phyloP scores from a whole-genome alignment of 2,888 invertebrate species.

The Pollenia amentaria region DNA sequence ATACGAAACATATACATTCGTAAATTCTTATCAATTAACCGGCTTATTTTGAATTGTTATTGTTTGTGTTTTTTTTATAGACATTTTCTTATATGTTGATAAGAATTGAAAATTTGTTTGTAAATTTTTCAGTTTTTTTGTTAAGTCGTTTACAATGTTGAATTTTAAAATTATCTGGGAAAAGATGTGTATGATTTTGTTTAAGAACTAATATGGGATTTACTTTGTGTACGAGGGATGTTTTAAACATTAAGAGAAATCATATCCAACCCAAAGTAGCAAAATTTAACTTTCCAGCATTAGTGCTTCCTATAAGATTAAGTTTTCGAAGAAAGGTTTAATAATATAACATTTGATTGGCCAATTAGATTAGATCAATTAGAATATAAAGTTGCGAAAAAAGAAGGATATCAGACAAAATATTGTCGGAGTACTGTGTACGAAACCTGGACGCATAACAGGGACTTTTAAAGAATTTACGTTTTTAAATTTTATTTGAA shows the following conservation, averaged over 20 bases:
- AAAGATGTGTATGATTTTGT: background rate
- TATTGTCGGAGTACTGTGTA: too few species aligned
- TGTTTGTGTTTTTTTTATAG: slow-evolving; percentile 23
- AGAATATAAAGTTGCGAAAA: too few species aligned
- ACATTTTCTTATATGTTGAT: slow-evolving; percentile 17
- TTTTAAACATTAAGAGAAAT: background rate
- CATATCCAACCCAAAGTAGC: too few species aligned
- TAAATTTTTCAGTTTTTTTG: background rate
- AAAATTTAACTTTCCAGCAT: too few species aligned
- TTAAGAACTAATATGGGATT: background rate
- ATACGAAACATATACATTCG: background rate
- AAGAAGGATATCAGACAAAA: too few species aligned
- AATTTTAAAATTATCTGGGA: slow-evolving; percentile 12
- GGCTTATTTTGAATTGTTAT: slow-evolving; percentile 51
- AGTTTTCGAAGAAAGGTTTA: too few species aligned
- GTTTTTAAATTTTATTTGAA: background rate
- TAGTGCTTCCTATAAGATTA: too few species aligned
- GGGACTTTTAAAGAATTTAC: too few species aligned
- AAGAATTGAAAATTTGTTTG: slow-evolving; percentile 45
- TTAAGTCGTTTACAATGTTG: background rate
- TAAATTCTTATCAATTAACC: slow-evolving; percentile 67
- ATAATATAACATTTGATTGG: too few species aligned
- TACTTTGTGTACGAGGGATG: background rate
- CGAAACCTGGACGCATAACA: too few species aligned
- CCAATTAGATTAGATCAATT: too few species aligned